Percentiles rank a stretch among this genome's conserved stretches.
These are phyloP conservation scores for Euwallacea similis DNA, from an alignment of 1,140 invertebrate species.

Conservation along the genomic window DNA sequence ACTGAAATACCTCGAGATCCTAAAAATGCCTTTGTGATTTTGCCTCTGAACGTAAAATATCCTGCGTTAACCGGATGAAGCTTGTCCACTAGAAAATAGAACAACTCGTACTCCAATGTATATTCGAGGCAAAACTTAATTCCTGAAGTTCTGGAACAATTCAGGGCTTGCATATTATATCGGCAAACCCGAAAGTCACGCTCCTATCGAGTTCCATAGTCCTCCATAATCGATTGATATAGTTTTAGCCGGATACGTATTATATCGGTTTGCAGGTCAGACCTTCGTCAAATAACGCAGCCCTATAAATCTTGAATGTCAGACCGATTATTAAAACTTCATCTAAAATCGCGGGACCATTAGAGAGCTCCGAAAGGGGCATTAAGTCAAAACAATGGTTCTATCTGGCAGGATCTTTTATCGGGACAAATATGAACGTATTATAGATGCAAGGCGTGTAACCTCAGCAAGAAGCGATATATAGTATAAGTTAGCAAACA, in stretches of 20 bases:
- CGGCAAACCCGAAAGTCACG: conserved; percentile 2
- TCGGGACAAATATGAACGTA: conserved; percentile 1
- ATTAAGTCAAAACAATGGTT: background rate
- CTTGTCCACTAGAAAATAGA: too few relatives aligned
- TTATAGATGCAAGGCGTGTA: background rate
- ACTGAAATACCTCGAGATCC: too few relatives aligned
- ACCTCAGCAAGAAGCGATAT: conserved; percentile 15
- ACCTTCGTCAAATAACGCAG: conserved; percentile 4
- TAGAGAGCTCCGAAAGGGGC: background rate
- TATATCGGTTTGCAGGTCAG: conserved; percentile 2
- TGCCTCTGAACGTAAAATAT: too few relatives aligned
- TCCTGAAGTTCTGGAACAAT: too few relatives aligned
- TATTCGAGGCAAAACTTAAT: too few relatives aligned
- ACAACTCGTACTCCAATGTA: too few relatives aligned
- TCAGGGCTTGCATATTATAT: background rate
- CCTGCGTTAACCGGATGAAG: too few relatives aligned
- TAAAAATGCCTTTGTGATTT: too few relatives aligned
- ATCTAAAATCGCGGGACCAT: background rate
- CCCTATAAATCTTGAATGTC: background rate
- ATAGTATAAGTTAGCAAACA: conserved; percentile 33
- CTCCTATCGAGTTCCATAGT: background rate
- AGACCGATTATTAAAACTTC: background rate
- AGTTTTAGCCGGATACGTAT: conserved; percentile 2
- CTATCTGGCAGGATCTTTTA: background rate
- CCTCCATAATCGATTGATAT: conserved; percentile 7